Conservation (phyloP, 2,888 invertebrate species). For the Nomada flava region DNA sequence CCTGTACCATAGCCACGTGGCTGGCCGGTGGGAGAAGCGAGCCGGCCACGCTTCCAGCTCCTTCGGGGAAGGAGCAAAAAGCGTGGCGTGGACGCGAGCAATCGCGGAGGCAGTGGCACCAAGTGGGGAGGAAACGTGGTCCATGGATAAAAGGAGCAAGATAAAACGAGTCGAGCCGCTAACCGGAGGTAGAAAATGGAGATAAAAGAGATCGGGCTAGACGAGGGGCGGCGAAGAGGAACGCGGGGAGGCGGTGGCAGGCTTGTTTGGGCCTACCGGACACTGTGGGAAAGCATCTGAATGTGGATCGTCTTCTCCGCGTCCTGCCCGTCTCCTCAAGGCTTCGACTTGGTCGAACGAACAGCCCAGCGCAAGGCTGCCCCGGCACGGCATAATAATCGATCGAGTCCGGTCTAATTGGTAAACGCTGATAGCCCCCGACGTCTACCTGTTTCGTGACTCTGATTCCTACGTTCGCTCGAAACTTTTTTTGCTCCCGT, state of each 20-base stretch:
- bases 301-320: constrained; percentile 57
- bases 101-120: constrained; percentile 17
- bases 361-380: constrained; percentile 34
- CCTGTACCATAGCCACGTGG: constrained; percentile 70
- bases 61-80: constrained; percentile 51
- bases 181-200: constrained; percentile 53
- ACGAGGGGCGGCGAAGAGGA: constrained; percentile 38
- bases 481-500: constrained; percentile 9
- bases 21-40: constrained; percentile 49
- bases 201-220: constrained; percentile 38
- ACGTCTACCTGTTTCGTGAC: constrained; percentile 31
- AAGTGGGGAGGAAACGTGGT: constrained; percentile 15
- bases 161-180: constrained; percentile 32
- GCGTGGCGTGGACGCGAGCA: constrained; percentile 23
- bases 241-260: constrained; percentile 40
- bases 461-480: constrained; percentile 1
- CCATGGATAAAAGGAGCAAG: constrained; percentile 38
- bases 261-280: constrained; percentile 78
- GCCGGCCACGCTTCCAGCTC: constrained; percentile 72
- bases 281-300: constrained; percentile 80
- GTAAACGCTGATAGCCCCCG: constrained; percentile 63
- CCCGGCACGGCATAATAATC: constrained; percentile 62
- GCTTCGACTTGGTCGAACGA: constrained; percentile 4
- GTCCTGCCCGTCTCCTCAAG: constrained; percentile 27
- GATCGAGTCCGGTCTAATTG: constrained; percentile 69